Conservation (phyloP, 2,113 vertebrate species). For the Apteryx owenii region DNA sequence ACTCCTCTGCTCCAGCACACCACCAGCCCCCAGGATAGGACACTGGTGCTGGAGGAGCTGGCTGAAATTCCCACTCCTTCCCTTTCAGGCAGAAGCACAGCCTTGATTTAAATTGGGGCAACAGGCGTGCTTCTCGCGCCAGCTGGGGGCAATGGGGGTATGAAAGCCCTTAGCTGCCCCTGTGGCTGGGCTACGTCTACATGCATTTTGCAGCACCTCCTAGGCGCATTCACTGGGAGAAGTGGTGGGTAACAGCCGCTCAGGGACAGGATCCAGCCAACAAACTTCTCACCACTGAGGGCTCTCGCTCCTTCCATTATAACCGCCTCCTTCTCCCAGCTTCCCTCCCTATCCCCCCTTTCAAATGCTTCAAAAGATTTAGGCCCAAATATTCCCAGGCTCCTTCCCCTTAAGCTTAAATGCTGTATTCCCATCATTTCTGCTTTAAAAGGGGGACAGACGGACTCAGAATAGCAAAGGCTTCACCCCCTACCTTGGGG, state of each 20-base stretch:
- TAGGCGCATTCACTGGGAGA: no score
- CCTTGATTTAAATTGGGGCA: neutral
- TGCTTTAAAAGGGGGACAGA: neutral
- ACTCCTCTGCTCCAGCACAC: neutral
- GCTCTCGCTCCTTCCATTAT: neutral
- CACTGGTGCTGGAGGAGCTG: neutral
- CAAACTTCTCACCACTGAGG: neutral
- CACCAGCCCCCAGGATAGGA: neutral
- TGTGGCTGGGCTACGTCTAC: neutral
- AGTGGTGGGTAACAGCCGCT: neutral
- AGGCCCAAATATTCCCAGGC: neutral
- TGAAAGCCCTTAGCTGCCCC: fast-evolving
- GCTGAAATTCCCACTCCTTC: neutral
- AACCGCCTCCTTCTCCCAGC: neutral
- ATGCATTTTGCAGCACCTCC: neutral
- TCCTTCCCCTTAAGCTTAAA: neutral
- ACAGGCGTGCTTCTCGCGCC: no score
- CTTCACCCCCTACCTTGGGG: neutral
- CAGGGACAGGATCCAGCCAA: neutral
- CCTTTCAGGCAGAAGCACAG: neutral
- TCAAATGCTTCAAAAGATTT: neutral
- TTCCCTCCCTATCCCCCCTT: neutral
- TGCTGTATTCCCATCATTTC: neutral
- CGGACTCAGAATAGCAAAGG: neutral
- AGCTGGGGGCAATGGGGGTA: no score